Percentiles rank a stretch among this genome's conserved stretches.
phyloP scores from a whole-genome alignment of 2,797 vertebrate genomes.

The Adrianichthys oophorus region DNA sequence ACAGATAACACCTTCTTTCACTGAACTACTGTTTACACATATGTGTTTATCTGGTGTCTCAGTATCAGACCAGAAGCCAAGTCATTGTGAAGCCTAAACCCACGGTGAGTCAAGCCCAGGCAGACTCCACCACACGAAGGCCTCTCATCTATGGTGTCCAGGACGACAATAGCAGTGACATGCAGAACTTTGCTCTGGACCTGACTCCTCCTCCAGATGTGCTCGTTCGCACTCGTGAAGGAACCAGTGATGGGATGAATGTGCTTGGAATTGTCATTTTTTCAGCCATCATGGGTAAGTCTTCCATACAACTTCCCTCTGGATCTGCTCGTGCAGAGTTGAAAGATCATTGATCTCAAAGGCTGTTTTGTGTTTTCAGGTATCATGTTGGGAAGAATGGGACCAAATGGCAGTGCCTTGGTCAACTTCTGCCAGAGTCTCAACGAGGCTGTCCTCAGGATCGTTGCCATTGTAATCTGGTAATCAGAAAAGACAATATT shows the following conservation, averaged over 20 bases:
- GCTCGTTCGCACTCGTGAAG: conserved; percentile 89
- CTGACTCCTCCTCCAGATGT: conserved; percentile 93
- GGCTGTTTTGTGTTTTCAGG: conserved; percentile 70
- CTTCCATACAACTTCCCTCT: background rate
- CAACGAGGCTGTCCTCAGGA: conserved; percentile 96
- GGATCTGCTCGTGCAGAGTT: no score
- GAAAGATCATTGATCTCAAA: no score
- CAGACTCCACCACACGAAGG: conserved; percentile 80
- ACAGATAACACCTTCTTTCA: no score
- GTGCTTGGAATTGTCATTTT: conserved; percentile 98
- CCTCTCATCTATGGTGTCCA: conserved; percentile 91
- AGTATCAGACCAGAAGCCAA: no score
- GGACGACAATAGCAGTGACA: conserved; percentile 89
- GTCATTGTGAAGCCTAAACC: conserved; percentile 63
- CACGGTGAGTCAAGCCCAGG: conserved; percentile 64
- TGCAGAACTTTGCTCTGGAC: conserved; percentile 94
- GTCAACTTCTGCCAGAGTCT: conserved; percentile 98
- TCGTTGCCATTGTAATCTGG: conserved; percentile 97
- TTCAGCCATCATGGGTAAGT: conserved; percentile 94
- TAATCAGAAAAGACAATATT: conserved; percentile 59
- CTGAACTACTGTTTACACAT: no score
- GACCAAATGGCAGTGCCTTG: conserved; percentile 89
- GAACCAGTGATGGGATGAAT: conserved; percentile 97
- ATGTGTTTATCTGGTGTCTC: no score
- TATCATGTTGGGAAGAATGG: conserved; percentile 97